Evolutionary conservation across 2,888 invertebrate genomes (phyloP).

Genomic region (Hypsopygia costalis): DNA sequence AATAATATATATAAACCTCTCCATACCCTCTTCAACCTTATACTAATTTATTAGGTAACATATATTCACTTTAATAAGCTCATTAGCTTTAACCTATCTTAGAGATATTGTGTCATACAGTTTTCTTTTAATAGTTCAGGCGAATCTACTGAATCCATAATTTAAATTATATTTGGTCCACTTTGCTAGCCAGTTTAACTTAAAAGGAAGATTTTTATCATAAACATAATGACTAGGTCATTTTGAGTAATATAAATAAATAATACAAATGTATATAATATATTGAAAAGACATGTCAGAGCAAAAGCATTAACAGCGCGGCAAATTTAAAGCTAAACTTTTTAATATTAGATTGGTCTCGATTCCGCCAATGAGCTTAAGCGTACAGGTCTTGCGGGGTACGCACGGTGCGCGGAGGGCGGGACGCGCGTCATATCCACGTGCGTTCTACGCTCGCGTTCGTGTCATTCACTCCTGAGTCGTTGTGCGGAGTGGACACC

Average conservation of each 20-base stretch:
- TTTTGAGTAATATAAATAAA: no score
- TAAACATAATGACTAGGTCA: no score
- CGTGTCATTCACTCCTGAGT: conserved; percentile 34
- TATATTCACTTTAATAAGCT: not conserved
- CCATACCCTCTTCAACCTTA: no score
- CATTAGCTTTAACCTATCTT: not conserved
- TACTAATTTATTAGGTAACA: not conserved
- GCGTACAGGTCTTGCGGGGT: conserved; percentile 70
- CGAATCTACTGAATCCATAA: not conserved
- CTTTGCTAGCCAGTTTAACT: not conserved
- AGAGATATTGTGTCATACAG: not conserved
- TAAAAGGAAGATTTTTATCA: no score
- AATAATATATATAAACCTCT: no score
- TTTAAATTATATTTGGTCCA: not conserved
- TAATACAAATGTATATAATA: no score
- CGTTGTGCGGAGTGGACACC: conserved; percentile 42
- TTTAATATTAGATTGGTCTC: not conserved
- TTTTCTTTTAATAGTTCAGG: not conserved
- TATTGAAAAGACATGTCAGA: no score
- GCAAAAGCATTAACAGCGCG: no score
- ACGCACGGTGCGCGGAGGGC: conserved; percentile 36
- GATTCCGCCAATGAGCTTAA: conserved; percentile 20
- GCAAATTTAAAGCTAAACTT: not conserved
- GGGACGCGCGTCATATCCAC: conserved; percentile 54
- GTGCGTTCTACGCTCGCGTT: conserved; percentile 42